These are phyloP conservation scores for Tyto alba DNA, from an alignment of 2,113 vertebrate genomes.

Conservation along the genomic window DNA sequence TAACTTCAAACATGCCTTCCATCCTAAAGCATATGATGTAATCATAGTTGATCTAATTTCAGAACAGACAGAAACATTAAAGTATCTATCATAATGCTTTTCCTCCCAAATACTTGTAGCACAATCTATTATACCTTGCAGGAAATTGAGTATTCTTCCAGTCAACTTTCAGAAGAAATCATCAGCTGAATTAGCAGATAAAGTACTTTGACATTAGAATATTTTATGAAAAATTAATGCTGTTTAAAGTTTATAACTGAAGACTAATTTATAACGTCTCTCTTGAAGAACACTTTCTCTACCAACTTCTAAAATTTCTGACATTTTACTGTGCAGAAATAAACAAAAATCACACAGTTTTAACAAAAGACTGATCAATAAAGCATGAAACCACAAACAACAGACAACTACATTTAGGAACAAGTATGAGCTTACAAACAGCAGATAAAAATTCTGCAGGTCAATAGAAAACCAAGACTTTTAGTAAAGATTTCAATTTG, in stretches of 20 bases:
- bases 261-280: not conserved
- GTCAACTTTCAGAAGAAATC: not conserved
- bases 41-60: not conserved
- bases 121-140: not conserved
- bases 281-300: not conserved
- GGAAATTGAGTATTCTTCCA: not conserved
- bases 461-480: not conserved
- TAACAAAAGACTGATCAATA: not conserved
- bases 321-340: not conserved
- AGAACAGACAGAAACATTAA: not conserved
- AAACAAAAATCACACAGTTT: not conserved
- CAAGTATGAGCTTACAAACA: not conserved
- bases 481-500: not conserved
- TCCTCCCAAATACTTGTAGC: not conserved
- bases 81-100: not conserved
- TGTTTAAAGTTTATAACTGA: not conserved
- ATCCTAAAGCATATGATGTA: not conserved
- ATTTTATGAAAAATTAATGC: not conserved
- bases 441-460: not conserved
- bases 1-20: not conserved
- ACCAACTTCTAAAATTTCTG: not conserved
- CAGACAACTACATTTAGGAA: constrained; percentile 4
- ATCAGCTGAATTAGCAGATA: not conserved
- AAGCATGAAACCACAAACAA: constrained; percentile 18
- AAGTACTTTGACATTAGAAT: not conserved